Conservation (phyloP, 1,140 invertebrate genomes). For the Geopemphigus sp. region DNA sequence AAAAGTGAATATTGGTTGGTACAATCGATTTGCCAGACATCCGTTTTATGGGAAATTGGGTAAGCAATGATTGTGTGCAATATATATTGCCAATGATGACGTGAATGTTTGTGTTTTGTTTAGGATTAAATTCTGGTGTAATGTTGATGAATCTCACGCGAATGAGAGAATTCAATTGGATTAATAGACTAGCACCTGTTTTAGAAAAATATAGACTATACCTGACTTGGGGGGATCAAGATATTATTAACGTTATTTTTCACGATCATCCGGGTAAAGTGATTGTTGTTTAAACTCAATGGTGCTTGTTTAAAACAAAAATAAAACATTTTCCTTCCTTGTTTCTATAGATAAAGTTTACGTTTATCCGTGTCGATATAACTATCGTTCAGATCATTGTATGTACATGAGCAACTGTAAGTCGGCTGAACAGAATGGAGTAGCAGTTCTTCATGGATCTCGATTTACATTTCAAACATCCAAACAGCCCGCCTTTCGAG, state of each 20-base stretch:
- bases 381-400: slow-evolving; percentile 91
- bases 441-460: slow-evolving; percentile 84
- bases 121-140: slow-evolving; percentile 91
- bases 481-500: slow-evolving; percentile 83
- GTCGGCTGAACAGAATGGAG: slow-evolving; percentile 71
- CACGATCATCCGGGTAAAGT: slow-evolving; percentile 78
- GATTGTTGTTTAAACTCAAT: neutral
- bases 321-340: neutral
- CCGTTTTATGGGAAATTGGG: slow-evolving; percentile 87
- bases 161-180: slow-evolving; percentile 83
- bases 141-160: slow-evolving; percentile 96
- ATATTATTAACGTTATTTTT: slow-evolving; percentile 95
- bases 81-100: neutral
- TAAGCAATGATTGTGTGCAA: slow-evolving; percentile 53
- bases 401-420: slow-evolving; percentile 87
- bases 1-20: slow-evolving; percentile 89
- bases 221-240: slow-evolving; percentile 96
- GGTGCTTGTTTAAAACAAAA: neutral
- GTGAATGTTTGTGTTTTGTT: neutral
- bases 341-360: slow-evolving; percentile 72
- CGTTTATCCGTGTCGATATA: slow-evolving; percentile 81
- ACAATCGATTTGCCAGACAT: slow-evolving; percentile 91
- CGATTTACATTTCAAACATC: slow-evolving; percentile 78
- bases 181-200: slow-evolving; percentile 76
- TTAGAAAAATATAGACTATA: slow-evolving; percentile 81